Percentiles rank a stretch among this genome's conserved stretches.
Evolutionary conservation across 64 coral and sea anemone genomes (phyloP).

Genomic region (Trachythela sp.): DNA sequence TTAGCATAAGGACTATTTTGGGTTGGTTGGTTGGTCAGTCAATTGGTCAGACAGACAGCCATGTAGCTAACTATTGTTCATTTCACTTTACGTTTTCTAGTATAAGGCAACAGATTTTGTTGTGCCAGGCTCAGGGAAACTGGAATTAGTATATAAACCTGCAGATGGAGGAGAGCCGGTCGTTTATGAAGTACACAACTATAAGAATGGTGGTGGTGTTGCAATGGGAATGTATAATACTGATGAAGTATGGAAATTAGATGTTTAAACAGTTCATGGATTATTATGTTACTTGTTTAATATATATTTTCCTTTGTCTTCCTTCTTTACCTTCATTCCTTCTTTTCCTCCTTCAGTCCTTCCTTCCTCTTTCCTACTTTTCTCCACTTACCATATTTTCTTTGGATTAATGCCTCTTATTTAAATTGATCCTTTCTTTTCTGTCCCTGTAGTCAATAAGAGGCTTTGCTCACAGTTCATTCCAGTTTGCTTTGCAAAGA

Average conservation of each 20-base stretch:
- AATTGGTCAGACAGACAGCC: no score
- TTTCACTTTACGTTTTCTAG: conserved; percentile 34
- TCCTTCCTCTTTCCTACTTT: no score
- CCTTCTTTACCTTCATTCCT: not conserved
- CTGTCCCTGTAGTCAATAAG: conserved; percentile 62
- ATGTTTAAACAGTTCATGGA: no score
- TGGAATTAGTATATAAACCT: conserved; percentile 71
- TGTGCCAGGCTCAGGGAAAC: conserved; percentile 79
- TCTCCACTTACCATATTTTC: no score
- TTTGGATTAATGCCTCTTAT: no score
- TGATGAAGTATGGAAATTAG: conserved; percentile 64
- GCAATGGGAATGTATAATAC: conserved; percentile 98
- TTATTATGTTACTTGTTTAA: no score
- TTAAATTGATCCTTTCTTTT: not conserved
- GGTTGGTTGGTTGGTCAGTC: no score
- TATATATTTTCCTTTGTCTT: no score
- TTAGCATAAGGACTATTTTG: not conserved
- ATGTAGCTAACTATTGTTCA: not conserved
- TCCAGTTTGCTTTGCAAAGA: conserved; percentile 82
- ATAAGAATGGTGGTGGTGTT: conserved; percentile 67
- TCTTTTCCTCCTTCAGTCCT: no score
- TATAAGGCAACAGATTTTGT: conserved; percentile 99
- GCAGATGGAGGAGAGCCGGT: conserved; percentile 69
- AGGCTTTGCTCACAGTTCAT: conserved; percentile 94
- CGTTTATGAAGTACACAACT: conserved; percentile 67